Conservation (phyloP, 2,797 vertebrate species). For the Coranthus polyacanthus region DNA sequence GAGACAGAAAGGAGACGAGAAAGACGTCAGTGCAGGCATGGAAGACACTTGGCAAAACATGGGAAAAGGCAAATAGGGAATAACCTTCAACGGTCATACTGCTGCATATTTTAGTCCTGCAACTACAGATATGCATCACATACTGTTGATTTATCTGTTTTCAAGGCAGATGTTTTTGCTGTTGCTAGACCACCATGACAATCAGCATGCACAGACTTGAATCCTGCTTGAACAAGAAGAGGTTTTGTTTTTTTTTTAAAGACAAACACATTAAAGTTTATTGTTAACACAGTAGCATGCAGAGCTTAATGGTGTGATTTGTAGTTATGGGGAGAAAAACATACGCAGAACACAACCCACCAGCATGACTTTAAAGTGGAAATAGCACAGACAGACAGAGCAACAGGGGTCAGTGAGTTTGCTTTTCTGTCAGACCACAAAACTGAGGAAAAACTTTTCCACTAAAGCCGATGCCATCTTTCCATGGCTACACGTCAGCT, state of each 20-base stretch:
- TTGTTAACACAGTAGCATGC: background rate
- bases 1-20: background rate
- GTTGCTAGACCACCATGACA: background rate
- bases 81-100: background rate
- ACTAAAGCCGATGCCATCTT: slow-evolving; percentile 52
- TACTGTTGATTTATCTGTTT: background rate
- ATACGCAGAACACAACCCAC: background rate
- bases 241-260: too few relatives aligned
- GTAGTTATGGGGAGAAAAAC: background rate
- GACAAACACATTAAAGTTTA: background rate
- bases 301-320: background rate
- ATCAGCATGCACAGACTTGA: slow-evolving; percentile 16
- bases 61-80: background rate
- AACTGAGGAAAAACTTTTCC: slow-evolving; percentile 29
- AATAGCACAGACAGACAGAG: slow-evolving; percentile 18
- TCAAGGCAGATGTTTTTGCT: background rate
- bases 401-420: slow-evolving; percentile 45
- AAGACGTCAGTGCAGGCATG: background rate
- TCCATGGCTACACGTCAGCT: slow-evolving; percentile 56
- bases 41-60: background rate
- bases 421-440: slow-evolving; percentile 27
- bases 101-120: background rate
- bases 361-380: slow-evolving; percentile 7
- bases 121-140: slow-evolving; percentile 1
- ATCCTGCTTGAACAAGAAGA: background rate